Base-by-base conservation (phyloP, 2,113 vertebrate species). In the Hydropotes inermis region DNA sequence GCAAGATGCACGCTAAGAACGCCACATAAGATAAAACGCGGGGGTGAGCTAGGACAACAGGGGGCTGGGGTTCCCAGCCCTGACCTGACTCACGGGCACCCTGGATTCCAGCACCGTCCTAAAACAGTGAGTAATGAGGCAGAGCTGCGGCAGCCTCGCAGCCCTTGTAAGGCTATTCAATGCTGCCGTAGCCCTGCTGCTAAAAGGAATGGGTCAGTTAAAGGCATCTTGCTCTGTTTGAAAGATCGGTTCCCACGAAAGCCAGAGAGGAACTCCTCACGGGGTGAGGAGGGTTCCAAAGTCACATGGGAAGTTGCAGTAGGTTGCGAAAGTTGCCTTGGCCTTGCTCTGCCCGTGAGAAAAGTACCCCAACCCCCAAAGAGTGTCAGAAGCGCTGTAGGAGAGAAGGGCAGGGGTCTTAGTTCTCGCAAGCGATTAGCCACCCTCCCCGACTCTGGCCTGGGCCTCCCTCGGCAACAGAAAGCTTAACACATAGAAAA, bases 111-210 rank as follows among this genome's bases (percentile, higher is more conserved):
- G 78, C 83, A n/a, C 82, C 17, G 0, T 58, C 86, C 95, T 27
- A n/a, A 78, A 93, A 82, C 93, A 92, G 94, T 45, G 88, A 95
- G 92, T 95, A 95, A 97, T 52, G 94, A 96, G 88, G 90, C 94
- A 64, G 64, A 90, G 95, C n/a, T 0, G 52, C 11, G 45, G 79
- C 60, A 70, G 86, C 82, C 58, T 0, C 1, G 0, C 74, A 9
- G 14, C 57, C 94, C 95, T 94, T 43, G 85, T 60, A 33, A 95
- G 82, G 85, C 94, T 91, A 74, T 88, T 92, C 92, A 89, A 36
- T 36, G 67, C 67, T 82, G 92, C 90, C 67, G 17, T 90, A 50
- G 93, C 93, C 85, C 19, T 0, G 74, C 58, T 89, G 85, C 91
- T 92, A 89, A 92, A 94, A 91, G 93, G 70, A 93, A 95, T 83